phyloP scores from a whole-genome alignment of 2,113 vertebrate species.

The Neotoma lepida region DNA sequence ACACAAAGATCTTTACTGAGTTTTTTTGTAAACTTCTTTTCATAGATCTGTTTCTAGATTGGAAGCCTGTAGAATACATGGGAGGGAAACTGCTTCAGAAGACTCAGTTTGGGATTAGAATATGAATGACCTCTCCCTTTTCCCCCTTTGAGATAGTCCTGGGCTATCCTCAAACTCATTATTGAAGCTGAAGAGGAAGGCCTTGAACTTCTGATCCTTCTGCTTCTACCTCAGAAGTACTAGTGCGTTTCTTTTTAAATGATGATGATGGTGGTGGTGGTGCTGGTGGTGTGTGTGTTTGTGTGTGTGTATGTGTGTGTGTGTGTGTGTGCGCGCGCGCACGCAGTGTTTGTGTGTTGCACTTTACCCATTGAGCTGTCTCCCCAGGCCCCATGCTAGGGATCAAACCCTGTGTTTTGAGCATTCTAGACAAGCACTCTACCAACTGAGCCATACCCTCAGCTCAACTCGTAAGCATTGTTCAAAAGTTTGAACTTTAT shows the following conservation, averaged over 20 bases:
- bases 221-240: background rate
- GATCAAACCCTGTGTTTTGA: background rate
- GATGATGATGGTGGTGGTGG: background rate
- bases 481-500: slow-evolving; percentile 15
- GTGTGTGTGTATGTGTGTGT: background rate
- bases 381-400: background rate
- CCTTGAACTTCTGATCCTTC: background rate
- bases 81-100: background rate
- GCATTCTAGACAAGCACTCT: background rate
- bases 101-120: background rate
- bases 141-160: background rate
- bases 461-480: background rate
- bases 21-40: background rate
- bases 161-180: background rate
- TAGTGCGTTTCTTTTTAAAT: background rate
- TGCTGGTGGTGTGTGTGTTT: no score
- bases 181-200: no score
- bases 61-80: background rate
- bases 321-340: background rate
- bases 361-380: background rate
- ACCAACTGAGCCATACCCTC: background rate
- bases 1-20: background rate
- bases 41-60: background rate
- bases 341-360: background rate
- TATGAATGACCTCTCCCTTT: background rate